Percentiles rank a stretch among this genome's conserved stretches.
phyloP scores from a whole-genome alignment of 2,888 invertebrate genomes.

The Philereme transversata region DNA sequence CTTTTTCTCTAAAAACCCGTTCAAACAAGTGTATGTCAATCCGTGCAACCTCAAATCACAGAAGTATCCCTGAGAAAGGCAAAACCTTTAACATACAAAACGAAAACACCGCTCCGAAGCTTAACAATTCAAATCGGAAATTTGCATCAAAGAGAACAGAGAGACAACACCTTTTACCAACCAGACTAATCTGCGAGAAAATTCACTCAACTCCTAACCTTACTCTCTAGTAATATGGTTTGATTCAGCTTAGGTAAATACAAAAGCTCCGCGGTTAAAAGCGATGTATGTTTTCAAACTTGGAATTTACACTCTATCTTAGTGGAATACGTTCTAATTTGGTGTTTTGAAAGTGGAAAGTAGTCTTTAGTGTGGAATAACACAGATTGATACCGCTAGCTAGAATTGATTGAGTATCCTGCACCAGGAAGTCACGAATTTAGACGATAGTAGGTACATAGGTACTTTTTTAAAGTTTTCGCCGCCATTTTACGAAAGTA shows the following conservation, averaged over 20 bases:
- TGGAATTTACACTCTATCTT: conserved; percentile 17
- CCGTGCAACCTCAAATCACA: neutral
- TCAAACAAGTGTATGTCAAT: neutral
- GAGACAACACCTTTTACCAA: conserved; percentile 30
- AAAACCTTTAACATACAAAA: neutral
- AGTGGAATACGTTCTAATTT: conserved; percentile 5
- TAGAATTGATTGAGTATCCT: conserved; percentile 18
- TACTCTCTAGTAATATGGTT: conserved; percentile 11
- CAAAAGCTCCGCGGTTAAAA: conserved; percentile 7
- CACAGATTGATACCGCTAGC: conserved; percentile 16
- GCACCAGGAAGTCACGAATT: too few species aligned
- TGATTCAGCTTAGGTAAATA: conserved; percentile 6
- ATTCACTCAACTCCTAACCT: conserved; percentile 8
- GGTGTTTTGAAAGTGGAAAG: neutral
- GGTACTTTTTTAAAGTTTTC: too few species aligned
- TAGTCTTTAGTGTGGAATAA: conserved; percentile 5
- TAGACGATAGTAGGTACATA: too few species aligned
- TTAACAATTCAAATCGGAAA: conserved; percentile 28
- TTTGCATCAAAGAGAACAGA: conserved; percentile 30
- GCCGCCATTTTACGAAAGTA: too few species aligned
- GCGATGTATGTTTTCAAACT: conserved; percentile 9
- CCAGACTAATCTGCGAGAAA: conserved; percentile 18
- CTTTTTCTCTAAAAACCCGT: neutral
- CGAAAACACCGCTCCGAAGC: conserved; percentile 9
- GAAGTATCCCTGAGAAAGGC: neutral